Evolutionary conservation across 1,140 invertebrate species (phyloP), one percentile per base, ranked within the genome.

Genomic region (Musca vetustissima): DNA sequence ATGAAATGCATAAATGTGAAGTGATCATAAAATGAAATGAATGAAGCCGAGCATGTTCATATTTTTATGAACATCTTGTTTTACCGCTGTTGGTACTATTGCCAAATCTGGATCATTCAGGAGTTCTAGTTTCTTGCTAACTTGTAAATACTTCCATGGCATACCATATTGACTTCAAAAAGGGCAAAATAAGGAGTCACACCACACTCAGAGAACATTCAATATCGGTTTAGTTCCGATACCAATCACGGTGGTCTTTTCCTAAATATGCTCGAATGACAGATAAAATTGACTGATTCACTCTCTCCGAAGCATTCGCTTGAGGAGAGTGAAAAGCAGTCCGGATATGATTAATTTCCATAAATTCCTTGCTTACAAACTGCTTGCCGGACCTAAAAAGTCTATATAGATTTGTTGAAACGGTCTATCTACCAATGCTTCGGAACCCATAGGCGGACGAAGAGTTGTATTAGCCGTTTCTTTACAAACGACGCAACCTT

Each of bases 341-440:
- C 9, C 9, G 11, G n/a, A 36, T 28, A 14, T 61, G 57, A 13
- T 9, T 61, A 2, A 61, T 11, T 8, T 8, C 57, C 4, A 2
- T 9, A 32, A 61, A 61, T 25, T 61, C 21, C 9, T 61, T 61
- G 11, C 15, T 28, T 9, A 14, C 13, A 32, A 61, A 61, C 25
- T 61, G 57, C 13, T 19, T 22, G 11, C 53, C 53, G 65, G 66
- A 15, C 69, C 55, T 8, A 70, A 22, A 8, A 70, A 50, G 32
- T 70, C 66, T 11, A 67, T 67, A 68, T 68, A 68, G 14, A 68
- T 21, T 8, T 53, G 53, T 49, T 70, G 67, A 47, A 71, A 71
- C 11, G 70, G 59, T 28, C 59, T 64, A 21, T 61, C 24, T 7
- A 24, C 14, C 19, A 55, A 13, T 24, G 19, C 19, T 21, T 55